Conservation (phyloP, 1,140 invertebrate genomes). For the Caerostris extrusa region DNA sequence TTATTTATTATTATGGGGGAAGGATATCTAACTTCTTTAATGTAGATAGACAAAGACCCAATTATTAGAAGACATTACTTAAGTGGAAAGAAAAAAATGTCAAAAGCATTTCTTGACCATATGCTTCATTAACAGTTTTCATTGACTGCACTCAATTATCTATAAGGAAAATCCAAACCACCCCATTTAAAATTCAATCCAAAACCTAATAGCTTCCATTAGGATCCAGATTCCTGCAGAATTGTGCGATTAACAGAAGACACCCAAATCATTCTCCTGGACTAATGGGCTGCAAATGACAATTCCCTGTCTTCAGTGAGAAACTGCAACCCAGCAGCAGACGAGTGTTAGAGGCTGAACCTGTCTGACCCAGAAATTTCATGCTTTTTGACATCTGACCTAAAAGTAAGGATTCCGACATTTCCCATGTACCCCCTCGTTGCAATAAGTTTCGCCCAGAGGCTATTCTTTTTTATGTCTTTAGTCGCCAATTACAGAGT, state of each 20-base stretch:
- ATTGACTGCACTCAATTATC: neutral
- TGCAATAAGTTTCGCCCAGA: neutral
- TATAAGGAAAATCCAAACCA: neutral
- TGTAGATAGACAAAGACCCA: no score
- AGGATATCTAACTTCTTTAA: no score
- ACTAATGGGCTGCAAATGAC: neutral
- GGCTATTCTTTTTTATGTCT: constrained; percentile 69
- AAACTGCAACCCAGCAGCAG: neutral
- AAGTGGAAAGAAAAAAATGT: no score
- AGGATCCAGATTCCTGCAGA: neutral
- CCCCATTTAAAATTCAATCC: neutral
- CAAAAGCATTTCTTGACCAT: no score
- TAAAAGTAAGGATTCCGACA: constrained; percentile 56
- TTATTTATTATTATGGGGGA: no score
- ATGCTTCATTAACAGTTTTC: no score
- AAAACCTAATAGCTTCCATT: neutral
- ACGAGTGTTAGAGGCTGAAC: constrained; percentile 44
- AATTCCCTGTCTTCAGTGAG: neutral
- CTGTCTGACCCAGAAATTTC: constrained; percentile 50
- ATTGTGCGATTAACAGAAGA: neutral
- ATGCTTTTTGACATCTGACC: constrained; percentile 69
- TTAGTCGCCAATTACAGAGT: constrained; percentile 73
- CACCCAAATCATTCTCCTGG: neutral
- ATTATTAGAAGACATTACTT: no score
- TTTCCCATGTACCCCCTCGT: constrained; percentile 59